Evolutionary conservation across 1,140 invertebrate species (phyloP).

Genomic region (Polypedilum pembai): DNA sequence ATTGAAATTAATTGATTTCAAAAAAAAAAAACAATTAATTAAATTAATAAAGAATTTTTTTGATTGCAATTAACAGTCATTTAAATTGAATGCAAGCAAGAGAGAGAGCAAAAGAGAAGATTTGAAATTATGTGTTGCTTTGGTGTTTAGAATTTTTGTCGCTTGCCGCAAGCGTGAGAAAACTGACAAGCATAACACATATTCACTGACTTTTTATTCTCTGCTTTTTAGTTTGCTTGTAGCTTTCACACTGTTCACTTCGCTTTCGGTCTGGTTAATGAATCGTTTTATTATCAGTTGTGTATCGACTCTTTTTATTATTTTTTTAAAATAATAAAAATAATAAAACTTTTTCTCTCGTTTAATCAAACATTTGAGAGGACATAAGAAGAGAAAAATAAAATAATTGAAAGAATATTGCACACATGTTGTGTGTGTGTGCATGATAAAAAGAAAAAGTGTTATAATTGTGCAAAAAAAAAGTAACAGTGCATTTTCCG

Average conservation of each 20-base stretch:
- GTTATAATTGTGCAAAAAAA: neutral
- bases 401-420: neutral
- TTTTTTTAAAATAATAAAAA: conserved; percentile 2
- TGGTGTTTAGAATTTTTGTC: conserved; percentile 12
- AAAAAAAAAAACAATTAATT: too few species aligned
- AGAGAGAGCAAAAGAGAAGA: neutral
- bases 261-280: neutral
- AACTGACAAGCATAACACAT: conserved; percentile 8
- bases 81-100: too few species aligned
- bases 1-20: too few species aligned
- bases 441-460: neutral
- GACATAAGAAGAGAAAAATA: neutral
- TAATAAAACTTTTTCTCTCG: neutral
- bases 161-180: neutral
- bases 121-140: conserved; percentile 5
- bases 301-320: conserved; percentile 17
- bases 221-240: conserved; percentile 14
- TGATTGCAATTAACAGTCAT: too few species aligned
- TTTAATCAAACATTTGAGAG: neutral
- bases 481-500: neutral
- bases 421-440: conserved; percentile 1
- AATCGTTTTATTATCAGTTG: conserved; percentile 7
- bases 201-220: conserved; percentile 18
- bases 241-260: conserved; percentile 25
- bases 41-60: too few species aligned